A percentile compares a stretch with the other conserved stretches of the same genome.
Evolutionary conservation across 2,113 vertebrate genomes (phyloP).

Genomic region (Equus przewalskii): DNA sequence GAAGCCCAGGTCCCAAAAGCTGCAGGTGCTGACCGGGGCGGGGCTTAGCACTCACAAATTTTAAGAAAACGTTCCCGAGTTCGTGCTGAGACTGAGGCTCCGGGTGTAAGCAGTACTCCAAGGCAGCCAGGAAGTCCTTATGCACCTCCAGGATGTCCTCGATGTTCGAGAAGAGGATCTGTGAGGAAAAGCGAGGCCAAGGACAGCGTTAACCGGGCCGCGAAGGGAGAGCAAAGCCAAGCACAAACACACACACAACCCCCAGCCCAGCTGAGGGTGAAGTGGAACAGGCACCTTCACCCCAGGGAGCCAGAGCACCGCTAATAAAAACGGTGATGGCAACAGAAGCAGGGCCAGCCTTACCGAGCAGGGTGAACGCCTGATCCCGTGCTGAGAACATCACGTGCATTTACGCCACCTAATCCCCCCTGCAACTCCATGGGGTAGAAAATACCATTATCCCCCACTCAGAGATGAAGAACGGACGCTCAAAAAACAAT

Average conservation of each 20-base stretch:
- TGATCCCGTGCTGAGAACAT: background rate
- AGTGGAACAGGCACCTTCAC: background rate
- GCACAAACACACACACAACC: accelerated
- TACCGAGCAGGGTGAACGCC: background rate
- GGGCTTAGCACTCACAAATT: slow-evolving; percentile 94
- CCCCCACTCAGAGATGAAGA: background rate
- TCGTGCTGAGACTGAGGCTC: slow-evolving; percentile 96
- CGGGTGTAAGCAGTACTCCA: slow-evolving; percentile 95
- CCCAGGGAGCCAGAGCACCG: background rate
- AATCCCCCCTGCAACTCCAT: background rate
- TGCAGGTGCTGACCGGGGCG: background rate
- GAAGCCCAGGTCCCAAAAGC: background rate
- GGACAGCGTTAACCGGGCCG: background rate
- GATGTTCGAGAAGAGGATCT: slow-evolving; percentile 99
- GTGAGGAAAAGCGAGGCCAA: slow-evolving; percentile 63
- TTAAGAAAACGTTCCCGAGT: slow-evolving; percentile 96
- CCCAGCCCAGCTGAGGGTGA: accelerated
- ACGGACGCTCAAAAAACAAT: background rate
- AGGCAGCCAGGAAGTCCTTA: slow-evolving; percentile 92
- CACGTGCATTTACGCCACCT: background rate
- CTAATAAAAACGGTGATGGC: background rate
- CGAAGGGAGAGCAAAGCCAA: background rate
- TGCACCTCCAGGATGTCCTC: slow-evolving; percentile 98
- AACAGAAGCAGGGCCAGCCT: background rate
- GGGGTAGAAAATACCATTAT: background rate